Base-by-base conservation (phyloP, 2,888 invertebrate species). In the Crepidodera aurea region DNA sequence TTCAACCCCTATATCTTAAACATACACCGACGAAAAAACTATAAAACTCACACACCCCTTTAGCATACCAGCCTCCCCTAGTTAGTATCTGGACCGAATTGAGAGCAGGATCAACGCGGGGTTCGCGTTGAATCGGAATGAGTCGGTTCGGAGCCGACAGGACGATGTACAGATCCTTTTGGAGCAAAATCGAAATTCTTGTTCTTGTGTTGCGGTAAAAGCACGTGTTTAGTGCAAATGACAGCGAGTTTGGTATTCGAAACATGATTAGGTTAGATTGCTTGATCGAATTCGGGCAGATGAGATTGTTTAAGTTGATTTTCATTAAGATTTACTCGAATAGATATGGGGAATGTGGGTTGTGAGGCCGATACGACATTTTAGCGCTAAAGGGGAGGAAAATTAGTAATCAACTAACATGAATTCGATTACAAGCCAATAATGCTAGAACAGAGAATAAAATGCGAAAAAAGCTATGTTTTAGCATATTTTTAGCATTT, bases 81-180 rank as follows among this genome's bases (percentile, higher is more conserved):
- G 62, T 61, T 62, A 48, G 61, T 64, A 66, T 66, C 68, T 65
- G 68, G 68, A 68, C 65, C 68, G 48, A 65, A 68, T 62, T 61
- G 46, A 64, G 65, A 63, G 61, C 65, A 65, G 39, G 58, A 61
- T 37, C 51, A 56, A 25, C 32, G 19, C 15, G 3, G 40, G 12
- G 27, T 6, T 58, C 66, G 67, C 32, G n/a, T 4, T 19, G 40
- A 6, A 7, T 65, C 67, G 67, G 42, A 8, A 7, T 15, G 10
- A n/a, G 12, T 63, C 65, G 67, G 18, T 15, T 10, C 3, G 22
- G 37, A 51, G 57, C 50, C 27, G 58, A 58, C 3, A 58, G 58
- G 48, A 58, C 48, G 39, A 44, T 2, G 18, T 1, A 40, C n/a
- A 12, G 34, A 18, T 8, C 16, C 16, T 22, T 48, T 39, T 32